Percentiles rank a stretch among this genome's conserved stretches.
phyloP scores from a whole-genome alignment of 2,888 invertebrate genomes.

The Nomada ferruginata region DNA sequence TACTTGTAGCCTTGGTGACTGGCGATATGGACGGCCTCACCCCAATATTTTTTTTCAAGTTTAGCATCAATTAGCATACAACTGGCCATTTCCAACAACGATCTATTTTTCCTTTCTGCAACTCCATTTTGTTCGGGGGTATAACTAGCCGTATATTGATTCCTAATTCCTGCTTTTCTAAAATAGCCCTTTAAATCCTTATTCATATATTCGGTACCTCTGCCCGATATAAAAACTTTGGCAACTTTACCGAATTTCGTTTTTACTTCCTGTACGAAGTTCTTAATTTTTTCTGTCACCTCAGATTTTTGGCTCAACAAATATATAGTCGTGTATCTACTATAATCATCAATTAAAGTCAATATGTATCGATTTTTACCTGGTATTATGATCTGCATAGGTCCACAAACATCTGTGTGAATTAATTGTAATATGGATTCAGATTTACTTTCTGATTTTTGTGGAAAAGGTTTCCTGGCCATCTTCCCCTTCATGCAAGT shows the following conservation, averaged over 20 bases:
- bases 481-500: conserved; percentile 70
- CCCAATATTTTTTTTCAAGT: conserved; percentile 64
- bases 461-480: conserved; percentile 48
- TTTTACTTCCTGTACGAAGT: conserved; percentile 11
- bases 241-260: conserved; percentile 57
- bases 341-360: conserved; percentile 59
- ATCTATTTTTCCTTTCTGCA: conserved; percentile 19
- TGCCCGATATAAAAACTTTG: conserved; percentile 30
- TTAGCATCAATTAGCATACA: conserved; percentile 48
- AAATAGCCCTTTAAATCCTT: conserved; percentile 55
- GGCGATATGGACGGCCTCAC: conserved; percentile 64
- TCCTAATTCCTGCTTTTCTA: conserved; percentile 68
- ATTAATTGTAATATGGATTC: conserved; percentile 65
- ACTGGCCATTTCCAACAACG: conserved; percentile 18
- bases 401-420: conserved; percentile 76
- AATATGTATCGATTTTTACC: conserved; percentile 64
- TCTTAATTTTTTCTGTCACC: conserved; percentile 25
- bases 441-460: neutral
- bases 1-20: conserved; percentile 40
- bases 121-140: conserved; percentile 26
- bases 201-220: conserved; percentile 71
- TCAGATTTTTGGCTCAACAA: conserved; percentile 69
- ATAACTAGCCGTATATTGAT: conserved; percentile 48
- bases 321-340: conserved; percentile 69
- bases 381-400: conserved; percentile 72